Evolutionary conservation across 2,113 vertebrate species (phyloP), one percentile per base, ranked within the genome.

Genomic region (Empidonax alnorum): DNA sequence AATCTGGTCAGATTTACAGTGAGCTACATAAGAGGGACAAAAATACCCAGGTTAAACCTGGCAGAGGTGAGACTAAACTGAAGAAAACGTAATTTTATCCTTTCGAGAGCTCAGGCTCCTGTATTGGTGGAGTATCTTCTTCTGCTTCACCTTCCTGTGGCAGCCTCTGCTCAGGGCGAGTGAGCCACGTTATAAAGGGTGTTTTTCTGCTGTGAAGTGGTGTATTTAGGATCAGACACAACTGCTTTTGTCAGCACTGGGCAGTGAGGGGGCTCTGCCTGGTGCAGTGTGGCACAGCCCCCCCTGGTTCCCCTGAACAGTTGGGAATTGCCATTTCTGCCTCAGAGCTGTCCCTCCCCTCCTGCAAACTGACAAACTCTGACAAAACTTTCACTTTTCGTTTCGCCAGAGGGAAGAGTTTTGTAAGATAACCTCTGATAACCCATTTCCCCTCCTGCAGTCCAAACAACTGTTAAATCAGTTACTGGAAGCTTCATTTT

Each of bases 221-320:
- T 35, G 46, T 91, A 21, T 66, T 52, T 15, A 37, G 46, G 39
- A 18, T 19, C 44, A 76, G 71, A 46, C 37, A n/a, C 20, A 47
- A 9, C 35, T 44, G 21, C 42, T 75, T 17, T 6, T 63, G 69
- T 25, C 42, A 33, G 3, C 49, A 12, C 10, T 50, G 59, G 66
- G 6, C 8, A 52, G 59, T 0, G 6, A 53, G 79, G 73, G 42
- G n/a, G 46, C 66, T 42, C 12, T 77, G 39, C 22, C 31, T 44
- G 55, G 46, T 2, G 1, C 0, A 0, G 21, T 18, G 46, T 35
- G 67, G 30, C 17, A 2, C 2, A 3, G 25, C 3, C 5, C 31
- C 37, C 27, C 22, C 33, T 35, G 13, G 13, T 50, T 71, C 25
- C 37, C 12, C 31, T 12, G n/a, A 14, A 22, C 2, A 7, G 33